Base-by-base conservation (phyloP, 2,888 invertebrate genomes). In the Coleophora flavipennella region DNA sequence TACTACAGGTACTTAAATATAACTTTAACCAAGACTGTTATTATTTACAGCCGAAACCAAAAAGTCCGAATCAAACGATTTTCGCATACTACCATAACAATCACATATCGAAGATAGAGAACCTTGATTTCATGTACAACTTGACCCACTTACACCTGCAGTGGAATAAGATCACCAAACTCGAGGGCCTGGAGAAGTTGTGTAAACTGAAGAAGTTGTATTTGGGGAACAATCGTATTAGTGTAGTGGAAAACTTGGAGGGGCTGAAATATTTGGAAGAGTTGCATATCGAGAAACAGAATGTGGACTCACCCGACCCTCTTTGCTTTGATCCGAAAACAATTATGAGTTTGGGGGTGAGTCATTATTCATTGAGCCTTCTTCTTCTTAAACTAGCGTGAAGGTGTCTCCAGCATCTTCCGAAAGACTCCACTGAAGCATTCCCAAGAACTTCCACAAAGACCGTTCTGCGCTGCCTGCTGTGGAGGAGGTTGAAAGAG, bases 31-130 rank as follows among this genome's bases (percentile, higher is more conserved):
- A n/a, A n/a, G n/a, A n/a, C n/a, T n/a, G n/a, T n/a, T n/a, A n/a
- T n/a, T n/a, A n/a, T n/a, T n/a, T 66, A 27, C 63, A 85, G 85
- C 74, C 78, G 1, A 62, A 65, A 29, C 63, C 74, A 0, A 80
- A 76, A 40, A 57, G 65, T 38, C 57, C 75, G 8, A 71, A 51
- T n/a, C 62, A 85, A 36, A 51, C 93, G 33, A 81, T 86, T 13
- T 87, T 90, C 48, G 83, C 92, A 12, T 96, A 91, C 73, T 85
- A 93, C 31, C 96, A 94, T 60, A 92, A 92, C 58, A 97, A 97
- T 66, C 87, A 88, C 52, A 90, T 97, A 49, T 70, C 86, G 1
- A 89, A 88, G 63, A 89, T 97, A 13, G 87, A 92, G 62, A 92
- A 93, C 55, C 61, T 96, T 7, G 81, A 89, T 36, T 67, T 78